phyloP scores from a whole-genome alignment of 2,113 vertebrate genomes.

The Vombatus ursinus region DNA sequence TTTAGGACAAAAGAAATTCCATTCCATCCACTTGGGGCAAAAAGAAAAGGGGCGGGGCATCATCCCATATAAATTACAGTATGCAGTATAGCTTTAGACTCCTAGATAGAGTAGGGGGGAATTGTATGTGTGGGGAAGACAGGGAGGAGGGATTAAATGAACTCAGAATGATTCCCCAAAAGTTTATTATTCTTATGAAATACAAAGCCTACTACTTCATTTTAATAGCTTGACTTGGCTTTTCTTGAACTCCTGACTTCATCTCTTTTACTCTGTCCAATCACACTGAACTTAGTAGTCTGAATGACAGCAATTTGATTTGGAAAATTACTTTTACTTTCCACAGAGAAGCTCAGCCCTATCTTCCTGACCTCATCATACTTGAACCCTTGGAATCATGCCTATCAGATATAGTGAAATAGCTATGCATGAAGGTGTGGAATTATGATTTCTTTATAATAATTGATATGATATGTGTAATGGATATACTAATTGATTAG shows the following conservation, averaged over 20 bases:
- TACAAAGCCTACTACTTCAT: background rate
- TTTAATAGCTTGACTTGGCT: background rate
- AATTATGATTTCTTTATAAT: too few species aligned
- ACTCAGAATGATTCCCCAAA: conserved; percentile 3
- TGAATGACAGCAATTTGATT: conserved; percentile 15
- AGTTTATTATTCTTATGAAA: background rate
- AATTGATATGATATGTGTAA: too few species aligned
- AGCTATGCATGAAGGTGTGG: background rate
- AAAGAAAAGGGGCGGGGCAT: background rate
- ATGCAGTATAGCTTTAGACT: background rate
- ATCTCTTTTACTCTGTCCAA: conserved; percentile 9
- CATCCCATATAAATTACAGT: background rate
- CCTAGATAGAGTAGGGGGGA: conserved; percentile 18
- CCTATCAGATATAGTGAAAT: background rate
- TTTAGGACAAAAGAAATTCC: conserved; percentile 57
- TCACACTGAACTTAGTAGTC: conserved; percentile 19
- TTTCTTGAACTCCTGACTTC: background rate
- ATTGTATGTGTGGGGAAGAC: background rate
- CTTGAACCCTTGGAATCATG: background rate
- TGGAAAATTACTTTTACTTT: background rate
- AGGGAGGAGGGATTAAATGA: background rate
- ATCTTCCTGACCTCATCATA: conserved; percentile 20
- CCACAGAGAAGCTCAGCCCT: background rate
- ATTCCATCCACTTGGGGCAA: background rate
- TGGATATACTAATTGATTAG: too few species aligned